Conservation (phyloP, 2,888 invertebrate species). For the Drosophila anceps region DNA sequence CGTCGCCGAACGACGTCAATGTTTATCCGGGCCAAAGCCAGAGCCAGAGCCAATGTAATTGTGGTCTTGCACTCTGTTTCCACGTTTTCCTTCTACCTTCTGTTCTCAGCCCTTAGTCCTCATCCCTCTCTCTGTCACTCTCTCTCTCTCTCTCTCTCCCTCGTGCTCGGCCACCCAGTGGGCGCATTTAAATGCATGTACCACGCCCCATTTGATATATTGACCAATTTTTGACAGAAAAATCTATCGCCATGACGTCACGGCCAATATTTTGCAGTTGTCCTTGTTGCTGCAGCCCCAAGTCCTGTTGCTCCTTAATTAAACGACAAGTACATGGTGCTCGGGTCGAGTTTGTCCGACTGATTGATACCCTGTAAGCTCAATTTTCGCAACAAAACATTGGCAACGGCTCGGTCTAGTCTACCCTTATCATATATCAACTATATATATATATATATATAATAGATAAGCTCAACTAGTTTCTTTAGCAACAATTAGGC, state of each 20-base stretch:
- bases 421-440: neutral
- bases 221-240: slow-evolving; percentile 43
- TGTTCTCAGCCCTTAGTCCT: neutral
- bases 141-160: too few relatives aligned
- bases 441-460: neutral
- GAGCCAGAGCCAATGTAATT: slow-evolving; percentile 45
- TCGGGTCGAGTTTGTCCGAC: neutral
- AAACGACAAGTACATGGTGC: neutral
- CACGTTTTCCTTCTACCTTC: neutral
- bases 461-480: too few relatives aligned
- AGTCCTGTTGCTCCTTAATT: slow-evolving; percentile 33
- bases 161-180: slow-evolving; percentile 16
- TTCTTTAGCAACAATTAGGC: too few relatives aligned
- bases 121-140: neutral
- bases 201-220: slow-evolving; percentile 38
- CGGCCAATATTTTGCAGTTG: slow-evolving; percentile 9
- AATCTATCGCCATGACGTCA: slow-evolving; percentile 24
- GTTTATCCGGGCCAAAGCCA: slow-evolving; percentile 34
- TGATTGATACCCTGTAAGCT: neutral
- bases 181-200: slow-evolving; percentile 49
- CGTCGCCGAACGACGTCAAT: slow-evolving; percentile 47
- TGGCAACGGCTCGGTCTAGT: too few relatives aligned
- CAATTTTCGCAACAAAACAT: neutral
- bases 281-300: slow-evolving; percentile 5
- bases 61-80: slow-evolving; percentile 20